These are phyloP conservation scores for pig (Sus scrofa) DNA, from an alignment of 2,113 vertebrate genomes.

Conservation along the genomic window DNA sequence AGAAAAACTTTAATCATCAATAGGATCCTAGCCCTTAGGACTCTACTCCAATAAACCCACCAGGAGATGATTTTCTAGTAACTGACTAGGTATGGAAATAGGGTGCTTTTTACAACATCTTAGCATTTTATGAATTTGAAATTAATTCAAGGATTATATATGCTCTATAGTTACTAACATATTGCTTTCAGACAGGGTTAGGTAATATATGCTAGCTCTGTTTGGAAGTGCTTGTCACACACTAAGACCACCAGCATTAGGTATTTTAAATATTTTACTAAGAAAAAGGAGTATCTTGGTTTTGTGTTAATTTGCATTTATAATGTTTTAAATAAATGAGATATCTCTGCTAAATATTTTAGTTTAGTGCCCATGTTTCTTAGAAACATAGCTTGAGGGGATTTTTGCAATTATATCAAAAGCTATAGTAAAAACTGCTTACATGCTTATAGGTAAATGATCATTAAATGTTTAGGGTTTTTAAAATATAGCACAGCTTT, in stretches of 20 bases:
- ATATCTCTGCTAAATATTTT: conserved; percentile 17
- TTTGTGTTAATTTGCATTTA: neutral
- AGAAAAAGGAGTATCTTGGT: neutral
- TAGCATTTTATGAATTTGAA: neutral
- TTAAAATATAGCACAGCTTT: neutral
- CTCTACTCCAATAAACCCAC: neutral
- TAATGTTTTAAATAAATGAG: neutral
- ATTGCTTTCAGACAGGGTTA: neutral
- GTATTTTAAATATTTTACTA: neutral
- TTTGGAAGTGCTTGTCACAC: neutral
- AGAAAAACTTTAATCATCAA: neutral
- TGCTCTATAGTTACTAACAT: neutral
- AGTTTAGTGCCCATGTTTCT: neutral
- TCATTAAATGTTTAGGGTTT: neutral
- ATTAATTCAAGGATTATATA: neutral
- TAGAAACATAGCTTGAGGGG: neutral
- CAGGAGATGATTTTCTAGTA: neutral
- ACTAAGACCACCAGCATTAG: neutral
- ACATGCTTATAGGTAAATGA: conserved; percentile 6
- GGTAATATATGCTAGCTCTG: neutral
- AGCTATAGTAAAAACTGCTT: conserved; percentile 27
- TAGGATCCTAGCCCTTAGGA: neutral
- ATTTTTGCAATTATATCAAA: conserved; percentile 23
- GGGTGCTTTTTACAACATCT: neutral
- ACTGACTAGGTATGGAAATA: neutral